These are phyloP conservation scores for Berghia stephanieae DNA, from an alignment of 1,140 invertebrate species.

Conservation along the genomic window DNA sequence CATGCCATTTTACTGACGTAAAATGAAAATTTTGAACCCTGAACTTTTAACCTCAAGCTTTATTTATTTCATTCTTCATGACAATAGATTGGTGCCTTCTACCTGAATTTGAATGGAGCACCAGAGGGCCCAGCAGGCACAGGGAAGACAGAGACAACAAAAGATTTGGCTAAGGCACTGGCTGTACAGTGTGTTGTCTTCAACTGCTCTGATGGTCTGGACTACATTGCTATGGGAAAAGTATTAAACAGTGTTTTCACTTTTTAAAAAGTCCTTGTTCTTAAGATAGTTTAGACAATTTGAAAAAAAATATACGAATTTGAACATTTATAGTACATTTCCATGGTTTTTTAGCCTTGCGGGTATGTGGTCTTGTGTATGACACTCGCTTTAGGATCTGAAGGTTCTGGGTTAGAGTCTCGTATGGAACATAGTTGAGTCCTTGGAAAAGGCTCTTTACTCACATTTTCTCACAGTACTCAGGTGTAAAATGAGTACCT, in stretches of 20 bases:
- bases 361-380: too few species aligned
- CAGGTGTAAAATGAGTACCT: too few species aligned
- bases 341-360: neutral
- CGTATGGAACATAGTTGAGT: too few species aligned
- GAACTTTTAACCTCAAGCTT: too few species aligned
- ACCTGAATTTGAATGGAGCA: constrained; percentile 68
- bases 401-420: too few species aligned
- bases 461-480: too few species aligned
- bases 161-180: constrained; percentile 68
- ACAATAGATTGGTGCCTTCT: constrained; percentile 62
- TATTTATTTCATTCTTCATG: too few species aligned
- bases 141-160: constrained; percentile 68
- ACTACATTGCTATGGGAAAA: constrained; percentile 69
- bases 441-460: too few species aligned
- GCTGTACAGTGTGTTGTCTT: constrained; percentile 69
- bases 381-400: too few species aligned
- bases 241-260: constrained; percentile 37
- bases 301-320: neutral
- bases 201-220: constrained; percentile 68
- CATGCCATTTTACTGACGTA: too few species aligned
- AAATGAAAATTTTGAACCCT: too few species aligned
- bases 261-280: neutral
- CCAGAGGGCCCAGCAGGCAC: constrained; percentile 68
- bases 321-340: neutral
- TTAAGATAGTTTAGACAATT: too few species aligned